A percentile compares a stretch with the other conserved stretches of the same genome.
Evolutionary conservation across 2,797 vertebrate genomes (phyloP).

Genomic region (Threskiornis aethiopicus): DNA sequence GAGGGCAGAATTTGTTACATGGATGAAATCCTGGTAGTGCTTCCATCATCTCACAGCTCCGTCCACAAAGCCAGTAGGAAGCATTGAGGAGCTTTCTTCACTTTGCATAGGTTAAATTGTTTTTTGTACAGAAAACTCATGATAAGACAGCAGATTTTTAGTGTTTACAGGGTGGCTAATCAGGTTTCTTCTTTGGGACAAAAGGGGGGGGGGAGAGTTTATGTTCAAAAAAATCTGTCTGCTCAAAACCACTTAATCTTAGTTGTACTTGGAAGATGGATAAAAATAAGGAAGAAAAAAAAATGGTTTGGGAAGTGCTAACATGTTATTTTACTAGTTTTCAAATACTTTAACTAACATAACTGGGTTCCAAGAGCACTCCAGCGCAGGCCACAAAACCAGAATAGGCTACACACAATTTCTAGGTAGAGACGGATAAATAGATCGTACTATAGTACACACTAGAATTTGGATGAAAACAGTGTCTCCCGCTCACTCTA

Average conservation of each 20-base stretch:
- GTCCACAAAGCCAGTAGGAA: neutral
- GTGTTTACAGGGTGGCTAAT: neutral
- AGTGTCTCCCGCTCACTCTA: neutral
- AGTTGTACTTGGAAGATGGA: neutral
- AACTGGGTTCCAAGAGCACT: neutral
- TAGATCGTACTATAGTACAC: neutral
- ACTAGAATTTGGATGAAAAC: neutral
- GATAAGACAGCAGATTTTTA: neutral
- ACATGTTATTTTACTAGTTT: slow-evolving; percentile 53
- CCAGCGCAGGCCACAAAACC: slow-evolving; percentile 18
- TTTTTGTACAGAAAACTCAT: neutral
- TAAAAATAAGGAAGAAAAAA: slow-evolving; percentile 56
- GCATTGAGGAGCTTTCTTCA: neutral
- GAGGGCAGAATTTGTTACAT: neutral
- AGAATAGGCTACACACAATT: slow-evolving; percentile 13
- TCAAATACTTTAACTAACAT: slow-evolving; percentile 28
- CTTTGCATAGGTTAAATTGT: neutral
- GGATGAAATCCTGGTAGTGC: neutral
- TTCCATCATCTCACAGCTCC: neutral
- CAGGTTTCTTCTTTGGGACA: neutral
- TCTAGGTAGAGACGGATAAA: neutral
- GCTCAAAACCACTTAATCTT: neutral
- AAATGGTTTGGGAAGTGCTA: slow-evolving; percentile 3
- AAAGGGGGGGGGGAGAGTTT: neutral
- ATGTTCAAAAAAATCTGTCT: neutral